phyloP scores from a whole-genome alignment of 2,888 invertebrate genomes.

The Ennomos erosarius region DNA sequence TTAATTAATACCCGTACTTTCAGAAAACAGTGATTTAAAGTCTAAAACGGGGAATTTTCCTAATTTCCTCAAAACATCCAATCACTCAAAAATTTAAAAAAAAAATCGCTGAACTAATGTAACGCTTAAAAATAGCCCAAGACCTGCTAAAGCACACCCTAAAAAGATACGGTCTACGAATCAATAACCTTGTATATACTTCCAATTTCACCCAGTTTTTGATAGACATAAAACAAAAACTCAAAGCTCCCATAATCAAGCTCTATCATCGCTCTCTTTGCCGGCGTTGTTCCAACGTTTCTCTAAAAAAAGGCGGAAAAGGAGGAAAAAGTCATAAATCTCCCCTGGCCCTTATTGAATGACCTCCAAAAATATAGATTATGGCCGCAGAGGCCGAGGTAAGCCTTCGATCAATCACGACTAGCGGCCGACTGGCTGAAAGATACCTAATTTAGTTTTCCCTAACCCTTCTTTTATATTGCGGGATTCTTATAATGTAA shows the following conservation, averaged over 20 bases:
- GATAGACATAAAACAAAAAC: conserved; percentile 9
- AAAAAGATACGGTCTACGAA: no score
- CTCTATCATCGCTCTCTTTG: conserved; percentile 11
- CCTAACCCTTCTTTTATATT: conserved; percentile 41
- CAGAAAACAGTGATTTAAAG: no score
- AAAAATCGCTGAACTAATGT: no score
- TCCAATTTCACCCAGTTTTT: conserved; percentile 8
- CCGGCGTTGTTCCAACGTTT: conserved; percentile 27
- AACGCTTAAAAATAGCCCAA: no score
- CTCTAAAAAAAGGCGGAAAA: conserved; percentile 27
- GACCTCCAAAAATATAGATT: conserved; percentile 43
- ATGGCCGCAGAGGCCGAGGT: conserved; percentile 42
- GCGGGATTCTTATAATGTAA: conserved; percentile 34
- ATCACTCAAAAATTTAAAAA: no score
- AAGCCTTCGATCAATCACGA: conserved; percentile 53
- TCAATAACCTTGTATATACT: no score
- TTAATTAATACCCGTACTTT: no score
- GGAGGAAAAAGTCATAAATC: conserved; percentile 39
- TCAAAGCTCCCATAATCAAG: conserved; percentile 4
- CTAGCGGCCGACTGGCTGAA: conserved; percentile 34
- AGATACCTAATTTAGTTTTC: conserved; percentile 51
- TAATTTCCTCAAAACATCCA: no score
- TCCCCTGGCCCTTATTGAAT: conserved; percentile 40
- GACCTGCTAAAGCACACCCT: no score
- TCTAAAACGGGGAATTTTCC: no score